Evolutionary conservation across 2,888 invertebrate species (phyloP).

Genomic region (Hypercompe scribonia): DNA sequence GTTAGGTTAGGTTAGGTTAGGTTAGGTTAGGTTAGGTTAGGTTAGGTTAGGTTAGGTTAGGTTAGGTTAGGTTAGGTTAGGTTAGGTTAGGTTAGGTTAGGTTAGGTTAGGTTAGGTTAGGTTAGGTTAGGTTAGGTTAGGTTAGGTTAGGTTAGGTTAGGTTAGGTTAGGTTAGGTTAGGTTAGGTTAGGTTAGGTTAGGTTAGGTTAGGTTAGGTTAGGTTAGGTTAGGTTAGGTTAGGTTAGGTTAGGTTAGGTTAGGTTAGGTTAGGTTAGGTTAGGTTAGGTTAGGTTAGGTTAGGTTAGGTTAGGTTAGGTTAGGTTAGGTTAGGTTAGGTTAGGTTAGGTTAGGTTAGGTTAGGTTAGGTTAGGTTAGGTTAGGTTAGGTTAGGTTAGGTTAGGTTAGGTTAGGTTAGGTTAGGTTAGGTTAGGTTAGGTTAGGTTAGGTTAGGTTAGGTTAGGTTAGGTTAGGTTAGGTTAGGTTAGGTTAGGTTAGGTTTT

Average conservation of each 20-base stretch:
- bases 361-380: slow-evolving; percentile 5
- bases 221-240: too few species aligned
- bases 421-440: slow-evolving; percentile 5
- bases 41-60: slow-evolving; percentile 5
- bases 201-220: too few species aligned
- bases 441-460: slow-evolving; percentile 5
- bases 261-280: too few species aligned
- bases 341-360: slow-evolving; percentile 4
- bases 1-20: slow-evolving; percentile 2
- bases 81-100: slow-evolving; percentile 5
- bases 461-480: slow-evolving; percentile 5
- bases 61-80: slow-evolving; percentile 5
- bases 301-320: not conserved
- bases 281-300: too few species aligned
- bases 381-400: slow-evolving; percentile 5
- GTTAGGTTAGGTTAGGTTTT: slow-evolving; percentile 9
- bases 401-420: slow-evolving; percentile 5
- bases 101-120: slow-evolving; percentile 5
- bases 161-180: slow-evolving; percentile 1
- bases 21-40: slow-evolving; percentile 1
- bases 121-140: slow-evolving; percentile 5
- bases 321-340: not conserved
- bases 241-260: too few species aligned
- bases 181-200: too few species aligned
- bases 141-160: slow-evolving; percentile 5